A percentile compares a stretch with the other conserved stretches of the same genome.
Evolutionary conservation across 1,140 invertebrate species (phyloP).

Genomic region (Ridgeia piscesae): DNA sequence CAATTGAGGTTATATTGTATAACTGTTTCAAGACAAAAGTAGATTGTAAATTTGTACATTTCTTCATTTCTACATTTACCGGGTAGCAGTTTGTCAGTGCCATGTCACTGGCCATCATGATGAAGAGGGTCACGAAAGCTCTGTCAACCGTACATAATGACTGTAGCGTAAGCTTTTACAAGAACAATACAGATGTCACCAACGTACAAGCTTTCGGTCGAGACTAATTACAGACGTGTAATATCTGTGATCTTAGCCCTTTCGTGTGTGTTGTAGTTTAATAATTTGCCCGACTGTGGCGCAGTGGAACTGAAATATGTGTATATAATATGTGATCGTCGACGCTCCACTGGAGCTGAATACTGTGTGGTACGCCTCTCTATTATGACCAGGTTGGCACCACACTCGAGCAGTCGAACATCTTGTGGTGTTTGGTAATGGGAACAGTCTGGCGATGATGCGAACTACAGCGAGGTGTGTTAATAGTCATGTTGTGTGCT

Average conservation of each 20-base stretch:
- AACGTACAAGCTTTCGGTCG: background rate
- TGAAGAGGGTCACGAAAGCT: background rate
- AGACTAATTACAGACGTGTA: background rate
- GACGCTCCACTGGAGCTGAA: background rate
- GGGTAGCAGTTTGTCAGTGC: background rate
- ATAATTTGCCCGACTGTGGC: background rate
- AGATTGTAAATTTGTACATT: background rate
- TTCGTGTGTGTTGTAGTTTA: background rate
- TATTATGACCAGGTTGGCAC: background rate
- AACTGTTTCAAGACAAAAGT: background rate
- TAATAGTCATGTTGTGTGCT: background rate
- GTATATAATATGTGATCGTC: background rate
- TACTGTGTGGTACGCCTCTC: background rate
- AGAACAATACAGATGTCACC: background rate
- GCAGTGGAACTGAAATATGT: background rate
- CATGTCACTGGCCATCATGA: background rate
- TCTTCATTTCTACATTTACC: too few relatives aligned
- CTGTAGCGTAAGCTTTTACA: background rate
- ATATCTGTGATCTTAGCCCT: background rate
- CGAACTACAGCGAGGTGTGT: background rate
- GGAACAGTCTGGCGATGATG: background rate
- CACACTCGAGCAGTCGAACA: background rate
- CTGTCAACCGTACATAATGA: background rate
- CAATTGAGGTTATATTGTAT: background rate
- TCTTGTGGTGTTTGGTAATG: background rate